Evolutionary conservation across 2,797 vertebrate genomes (phyloP).

Genomic region (Ctenochaetus hawaiiensis): DNA sequence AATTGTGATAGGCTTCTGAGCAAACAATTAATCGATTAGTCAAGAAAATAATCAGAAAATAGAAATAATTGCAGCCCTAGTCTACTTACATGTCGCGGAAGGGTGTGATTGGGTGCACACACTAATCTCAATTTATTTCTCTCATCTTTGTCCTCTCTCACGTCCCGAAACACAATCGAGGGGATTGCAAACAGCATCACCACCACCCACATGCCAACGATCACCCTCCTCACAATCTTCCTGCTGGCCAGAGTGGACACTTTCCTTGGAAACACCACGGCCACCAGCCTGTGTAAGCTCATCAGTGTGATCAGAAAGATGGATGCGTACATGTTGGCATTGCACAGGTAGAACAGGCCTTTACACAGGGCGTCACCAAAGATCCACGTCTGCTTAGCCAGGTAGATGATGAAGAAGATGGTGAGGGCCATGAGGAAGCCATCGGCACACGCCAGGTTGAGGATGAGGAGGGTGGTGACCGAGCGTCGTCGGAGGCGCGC

Average conservation of each 20-base stretch:
- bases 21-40: neutral
- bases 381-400: slow-evolving; percentile 85
- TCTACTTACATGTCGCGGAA: slow-evolving; percentile 69
- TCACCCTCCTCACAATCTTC: slow-evolving; percentile 76
- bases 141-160: neutral
- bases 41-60: neutral
- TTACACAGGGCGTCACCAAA: slow-evolving; percentile 88
- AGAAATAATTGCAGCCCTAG: neutral
- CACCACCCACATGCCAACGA: slow-evolving; percentile 83
- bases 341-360: slow-evolving; percentile 90
- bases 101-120: slow-evolving; percentile 73
- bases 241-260: slow-evolving; percentile 72
- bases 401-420: slow-evolving; percentile 89
- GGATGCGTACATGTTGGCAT: slow-evolving; percentile 93
- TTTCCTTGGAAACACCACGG: slow-evolving; percentile 82
- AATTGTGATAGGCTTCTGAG: neutral
- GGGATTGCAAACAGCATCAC: slow-evolving; percentile 86
- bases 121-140: neutral
- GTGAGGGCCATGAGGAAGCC: slow-evolving; percentile 88
- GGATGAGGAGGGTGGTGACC: slow-evolving; percentile 89
- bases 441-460: slow-evolving; percentile 91
- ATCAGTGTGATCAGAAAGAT: slow-evolving; percentile 91
- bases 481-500: slow-evolving; percentile 84
- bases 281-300: slow-evolving; percentile 90
- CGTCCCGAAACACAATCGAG: slow-evolving; percentile 85